phyloP scores from a whole-genome alignment of 37 sponge, comb jelly and placozoan genomes.

The Aphrocallistes beatrix region DNA sequence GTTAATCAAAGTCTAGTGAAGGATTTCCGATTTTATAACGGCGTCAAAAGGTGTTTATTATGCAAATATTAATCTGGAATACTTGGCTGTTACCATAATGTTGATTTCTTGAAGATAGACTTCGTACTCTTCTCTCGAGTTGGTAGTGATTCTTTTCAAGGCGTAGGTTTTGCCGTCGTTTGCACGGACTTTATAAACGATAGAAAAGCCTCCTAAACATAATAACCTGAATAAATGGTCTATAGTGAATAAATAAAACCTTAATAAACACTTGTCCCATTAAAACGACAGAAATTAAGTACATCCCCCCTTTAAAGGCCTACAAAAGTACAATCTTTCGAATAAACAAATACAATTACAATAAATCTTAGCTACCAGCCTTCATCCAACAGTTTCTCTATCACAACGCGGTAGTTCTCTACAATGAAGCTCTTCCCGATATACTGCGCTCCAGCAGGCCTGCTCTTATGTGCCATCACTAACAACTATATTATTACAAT shows the following conservation, averaged over 20 bases:
- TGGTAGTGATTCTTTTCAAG: background rate
- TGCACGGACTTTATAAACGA: constrained; percentile 12
- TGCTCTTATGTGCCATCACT: background rate
- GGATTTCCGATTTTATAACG: too few species aligned
- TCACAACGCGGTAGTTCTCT: background rate
- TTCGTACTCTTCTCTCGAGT: background rate
- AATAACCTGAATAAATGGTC: background rate
- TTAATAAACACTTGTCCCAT: too few species aligned
- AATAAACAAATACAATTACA: too few species aligned
- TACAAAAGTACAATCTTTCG: too few species aligned
- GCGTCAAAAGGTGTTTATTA: too few species aligned
- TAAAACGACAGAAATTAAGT: too few species aligned
- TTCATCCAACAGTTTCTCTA: background rate
- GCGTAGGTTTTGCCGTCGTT: background rate
- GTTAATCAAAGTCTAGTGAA: too few species aligned
- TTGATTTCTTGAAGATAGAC: constrained; percentile 9
- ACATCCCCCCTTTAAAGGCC: too few species aligned
- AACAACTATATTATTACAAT: background rate
- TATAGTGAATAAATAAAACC: too few species aligned
- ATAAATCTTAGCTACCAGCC: too few species aligned
- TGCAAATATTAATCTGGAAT: too few species aligned
- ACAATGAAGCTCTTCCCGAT: background rate
- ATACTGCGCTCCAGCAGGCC: background rate
- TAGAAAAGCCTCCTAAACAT: background rate
- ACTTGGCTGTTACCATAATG: constrained; percentile 7